Percentiles rank a stretch among this genome's conserved stretches.
These are phyloP conservation scores for Oenanthe oenanthe DNA, from an alignment of 2,113 vertebrate species.

Conservation along the genomic window DNA sequence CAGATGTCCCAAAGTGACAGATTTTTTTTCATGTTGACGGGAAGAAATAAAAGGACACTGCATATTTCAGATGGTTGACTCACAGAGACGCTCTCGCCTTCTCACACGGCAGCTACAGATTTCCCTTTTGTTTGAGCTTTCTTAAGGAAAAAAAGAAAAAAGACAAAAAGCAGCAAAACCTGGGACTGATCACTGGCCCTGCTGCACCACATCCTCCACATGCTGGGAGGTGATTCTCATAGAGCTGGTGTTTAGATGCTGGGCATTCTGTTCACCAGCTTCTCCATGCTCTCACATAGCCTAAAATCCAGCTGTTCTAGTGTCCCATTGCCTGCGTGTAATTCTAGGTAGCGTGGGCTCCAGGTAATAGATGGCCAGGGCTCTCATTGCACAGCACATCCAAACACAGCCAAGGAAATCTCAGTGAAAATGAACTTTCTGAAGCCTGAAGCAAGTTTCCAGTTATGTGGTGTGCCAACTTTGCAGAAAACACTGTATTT, in stretches of 20 bases:
- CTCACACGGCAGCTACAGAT: neutral
- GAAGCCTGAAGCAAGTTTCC: neutral
- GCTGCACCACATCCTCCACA: fast-evolving
- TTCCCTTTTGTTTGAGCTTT: conserved; percentile 13
- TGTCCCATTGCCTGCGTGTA: fast-evolving
- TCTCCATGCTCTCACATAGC: neutral
- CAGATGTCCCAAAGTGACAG: conserved; percentile 66
- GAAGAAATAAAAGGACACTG: conserved; percentile 39
- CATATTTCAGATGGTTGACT: neutral
- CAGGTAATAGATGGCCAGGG: fast-evolving
- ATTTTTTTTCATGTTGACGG: neutral
- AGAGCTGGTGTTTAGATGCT: neutral
- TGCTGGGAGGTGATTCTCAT: neutral
- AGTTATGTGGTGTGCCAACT: neutral
- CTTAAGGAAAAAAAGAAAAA: neutral
- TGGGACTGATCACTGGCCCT: neutral
- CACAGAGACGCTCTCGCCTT: neutral
- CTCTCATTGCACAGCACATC: neutral
- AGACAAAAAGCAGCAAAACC: neutral
- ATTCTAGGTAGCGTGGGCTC: fast-evolving
- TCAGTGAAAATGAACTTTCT: neutral
- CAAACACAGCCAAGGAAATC: neutral
- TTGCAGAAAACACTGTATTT: neutral
- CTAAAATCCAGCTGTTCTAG: neutral
- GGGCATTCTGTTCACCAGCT: neutral